These are phyloP conservation scores for Lasioglossum calceatum DNA, from an alignment of 2,888 invertebrate species.

Conservation along the genomic window DNA sequence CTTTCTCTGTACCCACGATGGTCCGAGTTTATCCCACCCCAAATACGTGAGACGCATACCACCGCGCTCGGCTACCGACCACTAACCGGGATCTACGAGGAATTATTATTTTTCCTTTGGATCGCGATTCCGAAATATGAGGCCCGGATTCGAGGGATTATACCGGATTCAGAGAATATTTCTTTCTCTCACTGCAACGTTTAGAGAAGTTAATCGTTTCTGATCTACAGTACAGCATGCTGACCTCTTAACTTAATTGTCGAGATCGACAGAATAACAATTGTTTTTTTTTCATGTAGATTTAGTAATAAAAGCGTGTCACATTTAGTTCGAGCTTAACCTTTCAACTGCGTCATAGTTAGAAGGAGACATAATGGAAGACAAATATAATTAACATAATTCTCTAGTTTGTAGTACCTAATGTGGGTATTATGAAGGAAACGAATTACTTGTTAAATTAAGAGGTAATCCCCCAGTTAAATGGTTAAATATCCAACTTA, in stretches of 20 bases:
- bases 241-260: not conserved
- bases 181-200: not conserved
- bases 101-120: constrained; percentile 48
- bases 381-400: no score
- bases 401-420: no score
- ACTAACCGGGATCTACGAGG: constrained; percentile 21
- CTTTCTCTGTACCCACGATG: constrained; percentile 18
- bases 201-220: not conserved
- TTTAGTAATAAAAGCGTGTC: not conserved
- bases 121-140: constrained; percentile 1
- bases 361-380: no score
- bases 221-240: not conserved
- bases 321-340: not conserved
- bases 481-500: no score
- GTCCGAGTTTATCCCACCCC: constrained; percentile 48
- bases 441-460: no score
- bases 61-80: not conserved
- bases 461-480: no score
- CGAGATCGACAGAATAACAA: not conserved
- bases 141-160: not conserved
- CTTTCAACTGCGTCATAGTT: no score
- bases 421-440: no score
- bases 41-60: constrained; percentile 56
- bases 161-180: not conserved
- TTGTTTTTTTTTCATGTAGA: not conserved